Base-by-base conservation (phyloP, 1,140 invertebrate species). In the Tetraneura akinire region DNA sequence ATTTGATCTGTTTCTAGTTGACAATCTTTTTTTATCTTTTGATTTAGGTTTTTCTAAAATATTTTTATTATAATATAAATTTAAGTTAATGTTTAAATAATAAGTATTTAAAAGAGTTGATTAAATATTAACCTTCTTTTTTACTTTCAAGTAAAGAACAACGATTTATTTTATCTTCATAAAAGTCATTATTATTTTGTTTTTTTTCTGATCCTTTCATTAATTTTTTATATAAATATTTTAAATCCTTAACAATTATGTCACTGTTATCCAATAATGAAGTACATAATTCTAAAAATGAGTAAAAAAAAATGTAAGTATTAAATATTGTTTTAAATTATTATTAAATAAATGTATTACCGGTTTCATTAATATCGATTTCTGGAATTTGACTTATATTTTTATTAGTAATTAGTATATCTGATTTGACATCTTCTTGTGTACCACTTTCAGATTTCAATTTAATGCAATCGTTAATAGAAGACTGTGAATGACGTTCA, bases 201-300 rank as follows among this genome's bases (percentile, higher is more conserved):
- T 89, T 88, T 83, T 90, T 88, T 82, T 90, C 89, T 84, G 91
- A 90, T 83, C 90, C 87, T 83, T 90, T 90, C 0, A 91, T 88
- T 23, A 89, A 89, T 81, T 90, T 89, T 83, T 90, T 90, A 85
- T 89, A 91, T 26, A 91, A 89, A 53, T 90, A 89, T 82, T 91
- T 91, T 21, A 91, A 86, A 84, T 91, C 89, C 83, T 91, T 90
- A 82, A 91, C 90, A 82, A 89, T 86, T 83, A 88, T 88, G 84
- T 87, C 87, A 26, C 85, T 86, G 71, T 81, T 64, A 51, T 64
- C 32, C 60, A 68, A 21, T 14, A 32, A n/a, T 45, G 4, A 14
- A 1, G n/a, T 14, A 45, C 11, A 21, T 1, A 23, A 6, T 45
- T 68, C 64, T 68, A 23, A 68, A 68, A 45, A 45, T 14, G n/a